Conservation (phyloP, 2,888 invertebrate genomes). For the Pristionchus arcanus region DNA sequence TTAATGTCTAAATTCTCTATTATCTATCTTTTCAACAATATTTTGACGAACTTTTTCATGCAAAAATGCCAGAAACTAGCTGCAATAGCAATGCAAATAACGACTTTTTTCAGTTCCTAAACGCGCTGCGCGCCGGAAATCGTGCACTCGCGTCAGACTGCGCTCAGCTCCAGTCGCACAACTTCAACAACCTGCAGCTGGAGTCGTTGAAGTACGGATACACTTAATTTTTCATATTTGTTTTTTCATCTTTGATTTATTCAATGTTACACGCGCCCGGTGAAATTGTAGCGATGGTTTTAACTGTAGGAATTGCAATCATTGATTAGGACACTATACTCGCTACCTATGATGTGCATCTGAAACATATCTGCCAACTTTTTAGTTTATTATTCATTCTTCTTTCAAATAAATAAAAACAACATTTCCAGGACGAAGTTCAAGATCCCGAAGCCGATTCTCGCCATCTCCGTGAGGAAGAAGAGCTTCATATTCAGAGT, state of each 20-base stretch:
- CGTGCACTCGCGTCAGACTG: conserved; percentile 2
- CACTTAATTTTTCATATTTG: neutral
- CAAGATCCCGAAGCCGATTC: conserved; percentile 76
- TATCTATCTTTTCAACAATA: neutral
- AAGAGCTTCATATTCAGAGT: conserved; percentile 68
- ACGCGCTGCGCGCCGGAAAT: conserved; percentile 26
- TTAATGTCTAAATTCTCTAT: too few relatives aligned
- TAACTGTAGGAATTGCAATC: too few relatives aligned
- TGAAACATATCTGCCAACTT: too few relatives aligned
- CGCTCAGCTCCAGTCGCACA: conserved; percentile 55
- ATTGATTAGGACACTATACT: too few relatives aligned
- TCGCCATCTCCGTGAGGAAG: conserved; percentile 80
- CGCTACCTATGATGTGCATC: too few relatives aligned
- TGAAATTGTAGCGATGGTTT: too few relatives aligned
- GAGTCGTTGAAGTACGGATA: conserved; percentile 53
- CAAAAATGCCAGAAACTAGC: too few relatives aligned
- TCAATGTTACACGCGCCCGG: neutral
- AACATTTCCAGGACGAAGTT: conserved; percentile 76
- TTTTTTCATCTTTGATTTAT: neutral
- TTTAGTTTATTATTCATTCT: neutral
- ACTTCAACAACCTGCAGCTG: conserved; percentile 80
- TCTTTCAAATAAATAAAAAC: neutral
- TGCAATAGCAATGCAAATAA: too few relatives aligned
- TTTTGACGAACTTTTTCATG: too few relatives aligned
- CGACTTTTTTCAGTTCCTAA: conserved; percentile 21